Evolutionary conservation across 1,140 invertebrate genomes (phyloP), one percentile per base, ranked within the genome.

Genomic region (Pachypeltis micranthus): DNA sequence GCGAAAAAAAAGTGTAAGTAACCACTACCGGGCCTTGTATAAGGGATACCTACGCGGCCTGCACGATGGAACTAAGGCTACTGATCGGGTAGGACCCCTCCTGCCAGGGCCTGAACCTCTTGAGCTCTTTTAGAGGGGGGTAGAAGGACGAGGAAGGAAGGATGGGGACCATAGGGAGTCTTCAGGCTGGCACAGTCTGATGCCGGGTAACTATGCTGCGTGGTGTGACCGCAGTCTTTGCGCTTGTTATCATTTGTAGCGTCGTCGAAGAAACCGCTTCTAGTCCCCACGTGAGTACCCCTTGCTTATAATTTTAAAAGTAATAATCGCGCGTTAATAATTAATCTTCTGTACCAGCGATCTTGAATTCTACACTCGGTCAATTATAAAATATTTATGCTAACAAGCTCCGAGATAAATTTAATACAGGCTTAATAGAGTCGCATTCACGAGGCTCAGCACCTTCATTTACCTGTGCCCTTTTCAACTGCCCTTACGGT

Each of bases 161-260:
- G 47, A 51, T 51, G 47, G 47, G 47, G 47, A 51, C 19, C 47
- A 4, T 10, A 51, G 47, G 47, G 47, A 51, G 12, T 51, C 47
- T 21, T 51, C 47, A 4, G 4, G 31, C 7, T 16, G 12, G 47
- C 47, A 51, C 47, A 51, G 47, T 51, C 47, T 10, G 12, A 51
- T 51, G 47, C 47, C 47, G 47, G 47, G 47, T 51, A 51, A 51
- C 47, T 51, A 51, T 51, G 47, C 47, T 51, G 47, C 47, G 47
- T 51, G 47, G 47, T 51, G 47, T 51, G 47, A 21, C 47, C 47
- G 47, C 47, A 51, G 12, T 51, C 47, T 21, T 51, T 4, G 47
- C 47, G 12, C 47, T 51, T 51, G 12, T 51, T 51, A 51, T 51
- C 47, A 16, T 51, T 51, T 51, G 47, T 51, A 51, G 19, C 47